A percentile compares a stretch with the other conserved stretches of the same genome.
phyloP scores from a whole-genome alignment of 2,888 invertebrate genomes.

The Drosophila peninsularis region DNA sequence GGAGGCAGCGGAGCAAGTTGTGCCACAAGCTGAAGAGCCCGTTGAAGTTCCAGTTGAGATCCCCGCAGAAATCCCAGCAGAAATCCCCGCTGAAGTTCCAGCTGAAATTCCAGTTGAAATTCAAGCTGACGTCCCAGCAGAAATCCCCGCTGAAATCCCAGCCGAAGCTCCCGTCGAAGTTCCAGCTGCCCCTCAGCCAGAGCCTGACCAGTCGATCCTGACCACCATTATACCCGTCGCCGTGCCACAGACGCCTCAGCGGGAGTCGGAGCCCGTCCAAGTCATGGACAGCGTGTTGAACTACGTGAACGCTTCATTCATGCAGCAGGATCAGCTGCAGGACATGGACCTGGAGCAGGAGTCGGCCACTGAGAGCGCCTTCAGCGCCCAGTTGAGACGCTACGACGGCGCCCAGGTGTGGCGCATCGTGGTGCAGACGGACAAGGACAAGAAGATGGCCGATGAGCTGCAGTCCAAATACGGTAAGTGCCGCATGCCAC shows the following conservation, averaged over 20 bases:
- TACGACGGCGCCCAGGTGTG: constrained; percentile 92
- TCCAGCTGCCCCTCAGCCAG: constrained; percentile 18
- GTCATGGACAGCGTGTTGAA: constrained; percentile 80
- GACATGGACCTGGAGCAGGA: constrained; percentile 38
- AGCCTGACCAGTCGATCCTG: constrained; percentile 58
- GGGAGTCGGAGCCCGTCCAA: constrained; percentile 34
- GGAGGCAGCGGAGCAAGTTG: no score
- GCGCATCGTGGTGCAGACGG: constrained; percentile 87
- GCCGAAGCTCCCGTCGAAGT: constrained; percentile 2
- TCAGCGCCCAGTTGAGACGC: constrained; percentile 85
- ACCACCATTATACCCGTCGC: constrained; percentile 75
- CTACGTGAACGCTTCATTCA: constrained; percentile 81
- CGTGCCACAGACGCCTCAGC: constrained; percentile 23
- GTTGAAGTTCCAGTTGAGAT: background rate
- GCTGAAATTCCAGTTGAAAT: background rate
- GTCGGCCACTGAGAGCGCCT: constrained; percentile 32
- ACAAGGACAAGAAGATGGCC: constrained; percentile 86
- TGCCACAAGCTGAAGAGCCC: background rate
- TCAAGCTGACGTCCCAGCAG: background rate
- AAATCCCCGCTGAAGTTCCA: background rate
- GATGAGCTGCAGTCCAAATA: constrained; percentile 86
- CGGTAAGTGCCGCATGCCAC: constrained; percentile 84
- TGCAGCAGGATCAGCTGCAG: constrained; percentile 33
- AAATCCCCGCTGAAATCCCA: background rate
- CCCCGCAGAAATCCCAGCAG: background rate